These are phyloP conservation scores for Chrysolina haemoptera DNA, from an alignment of 2,888 invertebrate species.

Conservation along the genomic window DNA sequence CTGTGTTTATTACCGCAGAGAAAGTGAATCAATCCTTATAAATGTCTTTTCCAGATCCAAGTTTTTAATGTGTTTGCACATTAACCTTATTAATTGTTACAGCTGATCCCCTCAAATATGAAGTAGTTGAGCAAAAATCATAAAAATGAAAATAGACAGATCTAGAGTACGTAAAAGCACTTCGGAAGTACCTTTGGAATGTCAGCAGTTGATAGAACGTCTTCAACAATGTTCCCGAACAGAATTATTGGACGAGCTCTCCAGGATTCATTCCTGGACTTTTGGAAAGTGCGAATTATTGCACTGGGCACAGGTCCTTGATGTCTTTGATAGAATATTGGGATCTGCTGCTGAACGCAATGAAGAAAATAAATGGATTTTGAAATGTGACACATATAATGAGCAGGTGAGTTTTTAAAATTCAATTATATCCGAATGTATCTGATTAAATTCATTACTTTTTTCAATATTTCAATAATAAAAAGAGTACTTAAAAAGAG, in stretches of 20 bases:
- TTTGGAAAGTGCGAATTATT: constrained; percentile 90
- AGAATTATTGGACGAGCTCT: constrained; percentile 79
- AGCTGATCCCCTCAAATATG: constrained; percentile 38
- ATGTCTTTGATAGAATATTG: constrained; percentile 82
- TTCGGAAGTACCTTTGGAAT: constrained; percentile 86
- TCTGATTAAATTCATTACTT: not conserved
- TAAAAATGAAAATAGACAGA: constrained; percentile 84
- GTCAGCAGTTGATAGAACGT: constrained; percentile 82
- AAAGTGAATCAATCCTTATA: not conserved
- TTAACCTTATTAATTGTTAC: constrained; percentile 24
- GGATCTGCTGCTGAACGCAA: constrained; percentile 80
- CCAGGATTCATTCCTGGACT: constrained; percentile 85
- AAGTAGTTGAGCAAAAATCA: constrained; percentile 36
- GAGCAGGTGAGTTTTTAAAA: constrained; percentile 50
- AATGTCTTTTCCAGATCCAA: not conserved
- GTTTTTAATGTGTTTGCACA: not conserved
- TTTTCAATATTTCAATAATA: no score
- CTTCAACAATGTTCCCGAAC: constrained; percentile 78
- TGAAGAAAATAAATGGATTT: constrained; percentile 77
- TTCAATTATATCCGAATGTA: not conserved
- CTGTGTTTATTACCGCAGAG: not conserved
- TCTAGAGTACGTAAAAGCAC: constrained; percentile 86
- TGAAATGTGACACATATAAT: constrained; percentile 79
- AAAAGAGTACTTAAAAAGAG: no score
- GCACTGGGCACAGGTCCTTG: constrained; percentile 89